Base-by-base conservation (phyloP, 2,888 invertebrate species). In the Malachius bipustulatus region DNA sequence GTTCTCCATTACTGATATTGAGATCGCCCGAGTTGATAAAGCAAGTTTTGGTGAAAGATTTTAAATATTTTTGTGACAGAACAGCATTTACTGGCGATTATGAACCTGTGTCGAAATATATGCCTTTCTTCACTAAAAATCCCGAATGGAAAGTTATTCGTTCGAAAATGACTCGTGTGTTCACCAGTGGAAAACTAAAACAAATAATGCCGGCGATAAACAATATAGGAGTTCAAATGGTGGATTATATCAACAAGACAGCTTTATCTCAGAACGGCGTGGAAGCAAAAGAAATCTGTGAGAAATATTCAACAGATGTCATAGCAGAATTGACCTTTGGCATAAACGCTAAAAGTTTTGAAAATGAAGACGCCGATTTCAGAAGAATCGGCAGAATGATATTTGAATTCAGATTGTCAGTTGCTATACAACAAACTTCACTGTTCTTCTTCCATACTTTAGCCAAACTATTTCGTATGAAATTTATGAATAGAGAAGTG, bases 141-240 rank as follows among this genome's bases (percentile, higher is more conserved):
- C 63, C 65, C 0, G 60, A 62, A 2, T 75, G 73, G 74, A 69
- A 64, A 46, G 55, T 55, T 19, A 47, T 70, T 10, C 56, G 74
- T 14, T 47, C 60, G 1, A 69, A 69, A 42, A 50, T 73, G 16
- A 64, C 69, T 0, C 71, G 71, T 0, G 64, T 67, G 1, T 66
- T 73, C 46, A 67, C 71, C 1, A 62, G 65, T 2, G 69, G 67
- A 12, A 73, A 71, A 50, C 54, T 74, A 36, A 71, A 65, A 47
- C 54, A 50, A 27, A 70, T 72, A 70, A 59, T 67, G 14, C 59
- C 60, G 0, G 47, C 66, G n/a, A 61, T 69, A 40, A 44, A 59
- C n/a, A 55, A 60, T 12, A 60, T 59, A 26, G 57, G 59, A 2
- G 38, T 49, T 16, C 47, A 54, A 19, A 46, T 63, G 27, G 43